These are phyloP conservation scores for Pollimyrus isidori DNA, from an alignment of 2,113 vertebrate species.

Conservation along the genomic window DNA sequence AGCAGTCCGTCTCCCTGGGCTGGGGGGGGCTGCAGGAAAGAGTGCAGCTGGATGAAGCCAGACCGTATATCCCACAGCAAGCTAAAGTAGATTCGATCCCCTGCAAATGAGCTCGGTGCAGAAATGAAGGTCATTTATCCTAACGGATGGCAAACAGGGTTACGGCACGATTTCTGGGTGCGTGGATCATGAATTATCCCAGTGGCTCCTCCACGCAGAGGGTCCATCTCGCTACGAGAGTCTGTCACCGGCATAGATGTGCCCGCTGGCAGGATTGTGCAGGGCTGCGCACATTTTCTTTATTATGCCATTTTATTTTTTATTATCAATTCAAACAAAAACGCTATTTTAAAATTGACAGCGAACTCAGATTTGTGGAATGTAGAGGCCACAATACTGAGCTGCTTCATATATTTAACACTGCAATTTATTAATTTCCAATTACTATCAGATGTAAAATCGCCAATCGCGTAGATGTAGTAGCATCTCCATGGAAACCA, in stretches of 20 bases:
- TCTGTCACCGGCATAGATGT: not conserved
- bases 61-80: not conserved
- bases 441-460: constrained; percentile 47
- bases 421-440: constrained; percentile 22
- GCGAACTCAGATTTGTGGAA: not conserved
- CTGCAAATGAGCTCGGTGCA: not conserved
- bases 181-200: not conserved
- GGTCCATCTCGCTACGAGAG: not conserved
- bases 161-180: not conserved
- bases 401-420: constrained; percentile 3
- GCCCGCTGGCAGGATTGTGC: not conserved
- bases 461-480: constrained; percentile 57
- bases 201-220: not conserved
- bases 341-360: not conserved
- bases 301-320: not conserved
- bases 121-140: not conserved
- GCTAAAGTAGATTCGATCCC: not conserved
- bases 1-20: not conserved
- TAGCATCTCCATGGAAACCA: constrained; percentile 69
- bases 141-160: not conserved
- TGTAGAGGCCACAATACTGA: not conserved
- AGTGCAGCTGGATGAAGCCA: not conserved
- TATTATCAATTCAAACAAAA: not conserved
- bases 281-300: not conserved
- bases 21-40: not conserved